phyloP scores from a whole-genome alignment of 2,113 vertebrate genomes.

The Elaphurus davidianus region DNA sequence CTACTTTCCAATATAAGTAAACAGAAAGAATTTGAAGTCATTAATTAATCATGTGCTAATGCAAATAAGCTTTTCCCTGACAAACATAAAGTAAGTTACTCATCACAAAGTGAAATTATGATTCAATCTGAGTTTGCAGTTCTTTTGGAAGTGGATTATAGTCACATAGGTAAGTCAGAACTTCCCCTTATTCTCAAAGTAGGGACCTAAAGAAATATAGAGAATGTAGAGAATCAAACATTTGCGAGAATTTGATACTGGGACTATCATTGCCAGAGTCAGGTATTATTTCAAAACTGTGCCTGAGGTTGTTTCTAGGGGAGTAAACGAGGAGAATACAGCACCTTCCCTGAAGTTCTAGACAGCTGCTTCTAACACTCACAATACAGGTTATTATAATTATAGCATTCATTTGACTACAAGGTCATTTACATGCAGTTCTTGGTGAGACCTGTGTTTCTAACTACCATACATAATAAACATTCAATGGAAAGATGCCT shows the following conservation, averaged over 20 bases:
- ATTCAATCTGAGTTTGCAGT: not conserved
- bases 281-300: not conserved
- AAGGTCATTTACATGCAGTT: not conserved
- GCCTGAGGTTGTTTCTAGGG: not conserved
- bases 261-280: not conserved
- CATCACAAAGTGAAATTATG: not conserved
- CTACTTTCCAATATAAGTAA: not conserved
- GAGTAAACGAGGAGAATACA: not conserved
- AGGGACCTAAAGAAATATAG: not conserved
- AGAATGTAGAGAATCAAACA: not conserved
- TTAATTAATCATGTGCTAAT: not conserved
- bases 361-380: not conserved
- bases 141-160: not conserved
- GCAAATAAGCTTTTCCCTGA: not conserved
- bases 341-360: not conserved
- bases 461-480: not conserved
- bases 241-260: not conserved
- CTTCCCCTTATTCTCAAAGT: not conserved
- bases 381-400: not conserved
- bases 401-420: not conserved
- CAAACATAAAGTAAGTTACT: not conserved
- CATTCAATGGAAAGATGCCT: not conserved
- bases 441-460: not conserved
- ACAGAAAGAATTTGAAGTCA: not conserved
- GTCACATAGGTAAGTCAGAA: not conserved